Evolutionary conservation across 2,113 vertebrate genomes (phyloP).

Genomic region (Fukomys damarensis): DNA sequence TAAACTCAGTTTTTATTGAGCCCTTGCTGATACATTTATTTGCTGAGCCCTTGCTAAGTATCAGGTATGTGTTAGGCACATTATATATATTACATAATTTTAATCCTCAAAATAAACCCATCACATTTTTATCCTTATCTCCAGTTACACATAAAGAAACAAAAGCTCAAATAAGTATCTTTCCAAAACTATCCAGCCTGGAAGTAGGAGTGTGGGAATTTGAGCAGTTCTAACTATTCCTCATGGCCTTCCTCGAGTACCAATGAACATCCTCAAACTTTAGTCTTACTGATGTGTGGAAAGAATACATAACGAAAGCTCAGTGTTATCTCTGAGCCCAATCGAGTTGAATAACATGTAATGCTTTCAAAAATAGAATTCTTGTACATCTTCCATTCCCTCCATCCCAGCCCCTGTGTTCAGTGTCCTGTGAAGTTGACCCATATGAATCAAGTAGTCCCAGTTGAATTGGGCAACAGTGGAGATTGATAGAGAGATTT

Average conservation of each 20-base stretch:
- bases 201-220: background rate
- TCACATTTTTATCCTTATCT: background rate
- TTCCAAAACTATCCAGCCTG: background rate
- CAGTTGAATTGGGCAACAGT: background rate
- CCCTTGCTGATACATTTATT: background rate
- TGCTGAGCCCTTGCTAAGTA: background rate
- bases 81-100: background rate
- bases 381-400: background rate
- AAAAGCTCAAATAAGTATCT: background rate
- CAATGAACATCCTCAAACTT: background rate
- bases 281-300: background rate
- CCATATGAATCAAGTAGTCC: background rate
- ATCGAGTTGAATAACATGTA: background rate
- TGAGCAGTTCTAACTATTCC: background rate
- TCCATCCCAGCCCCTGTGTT: background rate
- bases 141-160: conserved; percentile 21
- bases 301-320: background rate
- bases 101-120: background rate
- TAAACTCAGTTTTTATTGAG: conserved; percentile 30
- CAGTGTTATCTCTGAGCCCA: background rate
- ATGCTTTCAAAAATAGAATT: background rate
- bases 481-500: background rate
- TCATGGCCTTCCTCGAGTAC: background rate
- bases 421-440: background rate
- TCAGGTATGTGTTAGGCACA: background rate